Base-by-base conservation (phyloP, 2,113 vertebrate genomes). In the Damaliscus lunatus region DNA sequence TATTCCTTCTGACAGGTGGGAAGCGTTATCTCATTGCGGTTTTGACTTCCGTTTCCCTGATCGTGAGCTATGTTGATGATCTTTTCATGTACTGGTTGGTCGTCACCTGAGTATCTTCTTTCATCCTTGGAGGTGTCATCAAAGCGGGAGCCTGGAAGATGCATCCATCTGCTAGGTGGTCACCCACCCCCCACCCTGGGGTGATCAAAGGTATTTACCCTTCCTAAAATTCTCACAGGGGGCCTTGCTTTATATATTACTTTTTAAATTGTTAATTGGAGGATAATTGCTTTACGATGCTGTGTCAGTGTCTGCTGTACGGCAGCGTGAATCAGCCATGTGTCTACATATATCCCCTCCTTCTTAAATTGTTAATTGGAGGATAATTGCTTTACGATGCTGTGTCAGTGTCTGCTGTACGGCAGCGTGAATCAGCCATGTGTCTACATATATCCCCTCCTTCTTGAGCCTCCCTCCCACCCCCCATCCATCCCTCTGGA, bases 21-120 rank as follows among this genome's bases (percentile, higher is more conserved):
- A 36, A n/a, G 48, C 4, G 2, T 17, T 3, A 3, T 23, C 5
- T 27, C 46, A 0, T 1, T 7, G 46, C 1, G 13, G 19, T 27
- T 52, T 67, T 29, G 36, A 16, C 31, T 59, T 60, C 40, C 10
- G 0, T 46, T 60, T 21, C 27, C 27, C 55, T 86, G 55, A 4
- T 60, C 36, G 12, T 13, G 57, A 62, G 29, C 4, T 4, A 25
- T 13, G 3, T 7, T 0, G 55, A 86, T 10, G 36, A 17, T 10
- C 25, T 43, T 16, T 43, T 29, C 60, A 1, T 6, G 86, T 1
- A 17, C 21, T 5, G 0, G 1, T 36, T 4, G 5, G 62, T 25
- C 9, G 2, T 3, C 67, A 7, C 1, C 3, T 46, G 40, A 7
- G 3, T 29, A 43, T 29, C 74, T 46, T 14, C 16, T 78, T 48